Evolutionary conservation across 2,888 invertebrate species (phyloP), one percentile per base, ranked within the genome.

Genomic region (Acheta domesticus): DNA sequence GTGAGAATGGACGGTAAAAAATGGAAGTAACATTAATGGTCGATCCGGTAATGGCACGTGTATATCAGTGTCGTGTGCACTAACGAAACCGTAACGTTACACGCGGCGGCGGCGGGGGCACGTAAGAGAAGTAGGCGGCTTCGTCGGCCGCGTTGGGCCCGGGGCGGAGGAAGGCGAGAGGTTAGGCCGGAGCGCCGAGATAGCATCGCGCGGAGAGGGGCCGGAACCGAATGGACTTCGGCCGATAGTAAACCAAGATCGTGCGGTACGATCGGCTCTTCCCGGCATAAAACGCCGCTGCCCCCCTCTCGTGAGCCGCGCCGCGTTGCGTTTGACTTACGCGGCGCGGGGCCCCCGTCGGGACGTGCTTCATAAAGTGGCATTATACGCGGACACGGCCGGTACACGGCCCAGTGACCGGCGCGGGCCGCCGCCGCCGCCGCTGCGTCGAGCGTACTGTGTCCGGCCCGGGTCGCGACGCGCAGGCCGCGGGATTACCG

Each of bases 341-440:
- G 36, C 36, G 36, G 36, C 36, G 36, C 36, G 36, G 8, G 36
- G 36, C 36, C 36, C 36, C n/a, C 14, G 62, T 16, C 4, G 62
- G 62, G n/a, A 62, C 62, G 62, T 62, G 62, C 62, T 62, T 62
- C 62, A 62, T 62, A 62, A 62, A 62, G 62, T n/a, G 62, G 62
- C 16, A 62, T 62, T 62, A n/a, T 8, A 62, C 14, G 62, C 4
- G n/a, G 16, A 14, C 62, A 12, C 62, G 12, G n/a, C 16, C 62
- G 14, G n/a, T 1, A 16, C n/a, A 8, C 36, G 36, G 36, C 36
- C 36, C 36, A 36, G 36, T 36, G 36, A 36, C 36, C 36, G 36
- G 36, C 23, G 23, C 23, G 36, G 36, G 36, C 36, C 23, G 23
- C 36, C 36, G 36, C 36, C 36, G 36, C 5, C 36, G 36, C 23